phyloP scores from a whole-genome alignment of 2,113 vertebrate species.

The Lethenteron camtschaticum region DNA sequence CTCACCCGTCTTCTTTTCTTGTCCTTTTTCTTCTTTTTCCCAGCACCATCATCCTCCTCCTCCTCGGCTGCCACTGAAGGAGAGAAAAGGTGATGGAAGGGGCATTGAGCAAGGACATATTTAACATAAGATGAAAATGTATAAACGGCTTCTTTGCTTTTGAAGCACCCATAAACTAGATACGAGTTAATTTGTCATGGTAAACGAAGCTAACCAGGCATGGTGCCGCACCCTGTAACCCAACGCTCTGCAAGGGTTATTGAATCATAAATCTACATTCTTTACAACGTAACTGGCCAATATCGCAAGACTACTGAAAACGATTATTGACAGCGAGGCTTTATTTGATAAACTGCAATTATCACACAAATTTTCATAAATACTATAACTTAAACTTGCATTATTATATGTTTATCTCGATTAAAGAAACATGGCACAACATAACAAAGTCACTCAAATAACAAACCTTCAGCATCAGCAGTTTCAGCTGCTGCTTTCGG shows the following conservation, averaged over 20 bases:
- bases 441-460: neutral
- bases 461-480: neutral
- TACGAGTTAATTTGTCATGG: constrained; percentile 13
- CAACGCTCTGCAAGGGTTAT: neutral
- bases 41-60: constrained; percentile 23
- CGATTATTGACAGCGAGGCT: too few species aligned
- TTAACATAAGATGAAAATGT: neutral
- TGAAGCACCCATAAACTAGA: neutral
- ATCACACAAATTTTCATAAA: too few species aligned
- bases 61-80: constrained; percentile 21
- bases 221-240: neutral
- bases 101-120: neutral
- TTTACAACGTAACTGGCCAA: too few species aligned
- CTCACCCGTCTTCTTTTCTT: constrained; percentile 74
- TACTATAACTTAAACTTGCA: too few species aligned
- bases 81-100: neutral
- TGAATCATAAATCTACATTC: neutral
- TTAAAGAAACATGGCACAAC: neutral
- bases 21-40: constrained; percentile 81
- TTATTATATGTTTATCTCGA: constrained; percentile 23
- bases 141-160: neutral
- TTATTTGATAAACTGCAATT: too few species aligned
- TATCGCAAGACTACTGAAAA: too few species aligned
- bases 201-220: constrained; percentile 9
- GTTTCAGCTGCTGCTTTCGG: constrained; percentile 13